Base-by-base conservation (phyloP, 2,797 vertebrate genomes). In the Tamandua tetradactyla region DNA sequence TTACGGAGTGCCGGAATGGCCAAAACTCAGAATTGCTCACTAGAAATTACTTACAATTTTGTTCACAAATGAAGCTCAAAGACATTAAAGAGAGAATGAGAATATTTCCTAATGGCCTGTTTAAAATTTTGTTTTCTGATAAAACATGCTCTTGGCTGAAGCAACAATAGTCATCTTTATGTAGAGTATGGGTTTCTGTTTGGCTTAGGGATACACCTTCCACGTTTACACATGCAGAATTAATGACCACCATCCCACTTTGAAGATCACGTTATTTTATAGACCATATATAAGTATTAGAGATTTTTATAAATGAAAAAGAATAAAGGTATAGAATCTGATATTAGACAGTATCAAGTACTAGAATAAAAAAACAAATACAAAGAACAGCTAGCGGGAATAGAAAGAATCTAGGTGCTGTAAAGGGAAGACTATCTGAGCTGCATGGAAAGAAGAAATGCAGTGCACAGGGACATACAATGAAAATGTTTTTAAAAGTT, bases 21-120 rank as follows among this genome's bases (percentile, higher is more conserved):
- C 95, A 86, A 90, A 96, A 37, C 32, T 18, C 44, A n/a, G 68
- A 78, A 89, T n/a, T 37, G 95, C 49, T 75, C 62, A 72, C 49
- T 81, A 25, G 22, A 66, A 96, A 95, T 88, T 84, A 7, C 68
- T 96, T 82, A 23, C 0, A 91, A 89, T 98, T 98, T 71, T 94
- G 55, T 18, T 97, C 89, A 94, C 62, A 95, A 0, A 18, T 4
- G 4, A 4, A 81, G 44, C n/a, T 95, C 72, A 96, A 83, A 93
- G 75, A 30, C 47, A 93, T 35, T 89, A 35, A 94, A n/a, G 74
- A 92, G 4, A 96, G 25, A 93, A 97, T 4, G 76, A 90, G 88
- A 96, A n/a, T 68, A 95, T 91, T 96, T 96, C 86, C 86, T 93
- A 95, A 95, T 89, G 71, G 76, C 6, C 62, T 93, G 22, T 83